Evolutionary conservation across 2,888 invertebrate species (phyloP), one percentile per base, ranked within the genome.

Genomic region (Galerucella nymphaeae): DNA sequence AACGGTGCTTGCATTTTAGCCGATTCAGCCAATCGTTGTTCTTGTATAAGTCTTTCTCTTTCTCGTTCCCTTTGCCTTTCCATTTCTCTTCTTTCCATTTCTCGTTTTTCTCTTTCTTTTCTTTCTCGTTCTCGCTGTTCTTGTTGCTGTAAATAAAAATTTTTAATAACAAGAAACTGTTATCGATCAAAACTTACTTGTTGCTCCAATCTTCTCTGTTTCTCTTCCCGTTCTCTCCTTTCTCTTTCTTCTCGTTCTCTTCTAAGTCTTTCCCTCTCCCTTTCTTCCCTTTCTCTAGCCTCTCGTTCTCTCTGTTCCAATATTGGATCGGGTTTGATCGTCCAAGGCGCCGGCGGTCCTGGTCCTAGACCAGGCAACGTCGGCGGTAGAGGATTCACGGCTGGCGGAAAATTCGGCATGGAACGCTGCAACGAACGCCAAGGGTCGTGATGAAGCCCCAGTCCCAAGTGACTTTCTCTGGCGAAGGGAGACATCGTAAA

Each of bases 401-500:
- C 71, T 10, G 87, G 87, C 11, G 90, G 91, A 73, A 78, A 81
- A 55, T 75, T 78, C 11, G 71, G 66, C 50, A 91, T 89, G 11
- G 89, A 88, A 65, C 92, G 88, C 83, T 90, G 91, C 70, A 92
- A 82, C 88, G 90, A 89, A 86, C 92, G 88, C 93, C 93, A 93
- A 9, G 92, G 91, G 86, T 93, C 93, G 82, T 91, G 91, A 81
- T 92, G 91, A 70, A 89, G 86, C 63, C 86, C 88, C 81, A 83
- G 78, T 14, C 80, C 79, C 23, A 80, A 66, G 53, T 80, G 83
- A 78, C 77, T 84, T 72, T 82, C 80, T 84, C 79, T 89, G 68
- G 90, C 90, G 86, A 92, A 94, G 74, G 93, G 92, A 48, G 93
- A 90, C 78, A 94, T 89, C 23, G 91, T 90, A 81, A 93, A 92